These are phyloP conservation scores for Archaeoteleia sp. DNA, from an alignment of 2,888 invertebrate genomes.

Conservation along the genomic window DNA sequence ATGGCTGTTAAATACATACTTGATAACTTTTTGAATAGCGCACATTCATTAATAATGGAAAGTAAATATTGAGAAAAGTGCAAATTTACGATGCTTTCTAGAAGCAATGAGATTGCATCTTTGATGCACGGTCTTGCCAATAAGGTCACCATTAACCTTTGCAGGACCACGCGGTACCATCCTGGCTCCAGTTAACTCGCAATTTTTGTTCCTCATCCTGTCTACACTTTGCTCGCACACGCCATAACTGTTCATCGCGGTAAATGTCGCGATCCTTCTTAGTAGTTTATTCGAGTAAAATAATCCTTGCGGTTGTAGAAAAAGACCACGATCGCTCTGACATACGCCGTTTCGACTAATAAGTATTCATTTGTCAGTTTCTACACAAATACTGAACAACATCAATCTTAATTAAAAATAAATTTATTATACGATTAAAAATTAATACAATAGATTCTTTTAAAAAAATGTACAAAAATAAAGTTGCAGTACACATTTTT, in stretches of 20 bases:
- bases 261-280: slow-evolving; percentile 31
- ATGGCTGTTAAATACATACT: too few species aligned
- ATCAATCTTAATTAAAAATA: too few species aligned
- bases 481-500: too few species aligned
- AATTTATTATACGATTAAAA: too few species aligned
- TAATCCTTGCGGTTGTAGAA: slow-evolving; percentile 21
- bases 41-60: slow-evolving; percentile 27
- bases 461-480: too few species aligned
- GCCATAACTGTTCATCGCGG: slow-evolving; percentile 44
- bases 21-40: too few species aligned
- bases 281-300: slow-evolving; percentile 5
- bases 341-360: too few species aligned
- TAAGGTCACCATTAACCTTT: slow-evolving; percentile 34
- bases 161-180: slow-evolving; percentile 25
- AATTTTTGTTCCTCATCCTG: slow-evolving; percentile 9
- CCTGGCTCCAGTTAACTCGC: slow-evolving; percentile 23
- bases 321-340: too few species aligned
- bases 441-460: too few species aligned
- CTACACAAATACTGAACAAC: too few species aligned
- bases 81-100: slow-evolving; percentile 19
- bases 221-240: slow-evolving; percentile 12
- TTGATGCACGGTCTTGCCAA: slow-evolving; percentile 10
- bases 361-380: too few species aligned
- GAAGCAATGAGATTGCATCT: slow-evolving; percentile 31
- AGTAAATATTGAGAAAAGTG: slow-evolving; percentile 14